These are phyloP conservation scores for Embiotoca jacksoni DNA, from an alignment of 2,113 vertebrate species.

Conservation along the genomic window DNA sequence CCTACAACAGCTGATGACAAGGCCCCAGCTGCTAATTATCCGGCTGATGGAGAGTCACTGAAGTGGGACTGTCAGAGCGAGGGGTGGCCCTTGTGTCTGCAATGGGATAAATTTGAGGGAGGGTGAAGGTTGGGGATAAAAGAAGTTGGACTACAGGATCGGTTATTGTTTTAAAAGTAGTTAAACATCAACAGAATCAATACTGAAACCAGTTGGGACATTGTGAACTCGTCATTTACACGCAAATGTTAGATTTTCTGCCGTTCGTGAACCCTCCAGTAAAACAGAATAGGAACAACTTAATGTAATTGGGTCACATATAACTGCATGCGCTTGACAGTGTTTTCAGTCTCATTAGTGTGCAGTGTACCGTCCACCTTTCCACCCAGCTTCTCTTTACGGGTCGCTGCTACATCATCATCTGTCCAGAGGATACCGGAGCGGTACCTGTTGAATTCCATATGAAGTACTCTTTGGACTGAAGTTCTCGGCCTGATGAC, in stretches of 20 bases:
- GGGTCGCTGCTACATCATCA: conserved; percentile 70
- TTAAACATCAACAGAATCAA: conserved; percentile 13
- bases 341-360: conserved; percentile 10
- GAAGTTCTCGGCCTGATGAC: conserved; percentile 88
- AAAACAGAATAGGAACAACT: conserved; percentile 14
- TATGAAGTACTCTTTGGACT: conserved; percentile 93
- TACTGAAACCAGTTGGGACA: not conserved
- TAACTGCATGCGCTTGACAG: not conserved
- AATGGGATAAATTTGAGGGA: conserved; percentile 51
- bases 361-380: not conserved
- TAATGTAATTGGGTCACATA: not conserved
- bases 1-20: conserved; percentile 78
- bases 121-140: conserved; percentile 37
- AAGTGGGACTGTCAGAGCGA: conserved; percentile 78
- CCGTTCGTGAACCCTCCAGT: not conserved
- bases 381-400: not conserved
- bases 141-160: conserved; percentile 24
- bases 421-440: conserved; percentile 83
- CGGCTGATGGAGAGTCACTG: conserved; percentile 81
- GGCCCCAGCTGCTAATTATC: conserved; percentile 83
- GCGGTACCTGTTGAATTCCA: conserved; percentile 95
- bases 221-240: conserved; percentile 9
- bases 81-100: conserved; percentile 72
- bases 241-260: not conserved
- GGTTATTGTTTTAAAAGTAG: conserved; percentile 14